Base-by-base conservation (phyloP, 2,797 vertebrate genomes). In the Esox lucius region DNA sequence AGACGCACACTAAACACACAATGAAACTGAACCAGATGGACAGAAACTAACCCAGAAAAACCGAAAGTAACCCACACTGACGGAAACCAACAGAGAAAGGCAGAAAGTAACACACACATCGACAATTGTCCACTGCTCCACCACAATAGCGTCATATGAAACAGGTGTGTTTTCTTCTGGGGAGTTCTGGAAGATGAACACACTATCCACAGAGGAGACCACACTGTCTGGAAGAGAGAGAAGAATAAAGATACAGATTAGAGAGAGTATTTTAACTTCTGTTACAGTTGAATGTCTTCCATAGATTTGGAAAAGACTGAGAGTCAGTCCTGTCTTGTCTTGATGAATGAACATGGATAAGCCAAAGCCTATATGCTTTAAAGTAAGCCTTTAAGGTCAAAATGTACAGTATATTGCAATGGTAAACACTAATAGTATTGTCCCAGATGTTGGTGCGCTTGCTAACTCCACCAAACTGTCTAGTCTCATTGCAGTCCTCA, bases 101-200 rank as follows among this genome's bases (percentile, higher is more conserved):
- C 4, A 62, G 4, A 72, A 19, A 72, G 6, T 46, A 46, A 51
- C 68, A 5, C 81, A 77, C 85, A 92, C 86, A 90, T 98, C 95
- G 70, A 99, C 92, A 67, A 97, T 89, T 16, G 97, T 98, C 96
- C 97, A 99, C 86, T 99, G 97, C 83, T 99, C 98, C 8, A 99
- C 96, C 81, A 99, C 97, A 82, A 99, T 98, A 76, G 97, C 97
- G 66, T 99, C 97, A 17, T 97, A 98, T 79, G 94, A 93, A 76
- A 90, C 84, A 28, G 78, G 49, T 73, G 91, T 70, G 73, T 82
- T 94, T 91, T 92, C 93, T 86, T 96, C 96, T 2, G 88, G 84
- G 1, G 93, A 86, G 80, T 86, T 91, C 93, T 98, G 96, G 82
- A 99, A 97, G 86, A 99, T 95, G 88, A 99, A 98, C 78, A 98